Evolutionary conservation across 2,888 invertebrate species (phyloP), one percentile per base, ranked within the genome.

Genomic region (Drosophila meridionalis): DNA sequence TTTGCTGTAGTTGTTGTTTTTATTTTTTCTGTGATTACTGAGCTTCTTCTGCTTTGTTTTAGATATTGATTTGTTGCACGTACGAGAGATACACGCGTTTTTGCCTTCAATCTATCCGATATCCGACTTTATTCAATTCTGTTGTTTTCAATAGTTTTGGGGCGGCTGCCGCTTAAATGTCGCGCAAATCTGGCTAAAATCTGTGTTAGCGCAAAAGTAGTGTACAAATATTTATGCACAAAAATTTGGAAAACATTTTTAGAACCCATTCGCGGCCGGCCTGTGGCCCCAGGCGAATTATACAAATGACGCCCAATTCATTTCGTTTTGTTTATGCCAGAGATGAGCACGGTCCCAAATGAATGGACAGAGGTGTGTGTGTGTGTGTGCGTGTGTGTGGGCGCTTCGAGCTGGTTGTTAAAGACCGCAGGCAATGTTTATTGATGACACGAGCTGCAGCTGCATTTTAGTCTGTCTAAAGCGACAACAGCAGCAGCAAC

Each of bases 201-300:
- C 57, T 34, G 30, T 38, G 47, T 53, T 45, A 60, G n/a, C 73
- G 63, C 20, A 58, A 78, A 78, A 45, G 72, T 69, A 62, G 61
- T 63, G n/a, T 56, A 34, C 69, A 78, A 78, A 76, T 83, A 83
- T 82, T 83, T 82, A 83, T 83, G 72, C 71, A 66, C 70, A 83
- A 78, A 76, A 83, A 83, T 82, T 69, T 63, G 11, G 8, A n/a
- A 65, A 68, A 66, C 50, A 52, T 68, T 57, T 55, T 32, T n/a
- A 58, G 69, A 58, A 60, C 63, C 72, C 73, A 48, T 50, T 50
- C 32, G 50, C 66, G 69, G 69, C 69, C 63, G 64, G 55, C 58
- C 71, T 70, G 67, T 53, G 61, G 68, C 64, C 65, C 62, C 50
- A 61, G 64, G 45, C 45, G 36, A 72, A 67, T 73, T 73, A 75